These are phyloP conservation scores for Heliocidaris tuberculata DNA, from an alignment of 35 echinoderm and acorn worm genomes.

Conservation along the genomic window DNA sequence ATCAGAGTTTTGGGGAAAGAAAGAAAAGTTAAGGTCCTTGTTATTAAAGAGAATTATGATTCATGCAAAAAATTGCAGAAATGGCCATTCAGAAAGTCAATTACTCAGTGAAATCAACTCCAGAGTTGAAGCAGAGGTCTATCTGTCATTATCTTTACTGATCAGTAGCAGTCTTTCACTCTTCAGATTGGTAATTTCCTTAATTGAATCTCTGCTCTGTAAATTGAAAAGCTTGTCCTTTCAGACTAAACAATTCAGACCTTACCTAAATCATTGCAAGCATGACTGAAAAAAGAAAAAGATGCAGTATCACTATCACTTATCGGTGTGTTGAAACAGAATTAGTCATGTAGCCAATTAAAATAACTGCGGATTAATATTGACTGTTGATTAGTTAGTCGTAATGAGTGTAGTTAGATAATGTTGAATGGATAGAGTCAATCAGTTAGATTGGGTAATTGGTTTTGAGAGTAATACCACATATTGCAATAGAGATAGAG, in stretches of 20 bases:
- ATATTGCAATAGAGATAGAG: background rate
- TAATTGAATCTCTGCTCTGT: background rate
- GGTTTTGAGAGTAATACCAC: background rate
- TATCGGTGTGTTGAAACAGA: background rate
- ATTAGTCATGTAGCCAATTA: slow-evolving; percentile 18
- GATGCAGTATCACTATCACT: background rate
- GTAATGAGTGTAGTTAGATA: background rate
- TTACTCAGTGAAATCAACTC: too few relatives aligned
- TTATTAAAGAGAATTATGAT: too few relatives aligned
- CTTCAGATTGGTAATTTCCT: background rate
- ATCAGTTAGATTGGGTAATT: background rate
- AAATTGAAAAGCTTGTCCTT: background rate
- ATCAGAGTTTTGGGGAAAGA: too few relatives aligned
- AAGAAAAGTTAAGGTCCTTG: too few relatives aligned
- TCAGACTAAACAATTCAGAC: background rate
- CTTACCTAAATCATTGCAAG: background rate
- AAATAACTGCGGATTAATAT: background rate
- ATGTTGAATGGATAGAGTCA: background rate
- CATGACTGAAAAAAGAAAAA: background rate
- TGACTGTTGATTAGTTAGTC: background rate
- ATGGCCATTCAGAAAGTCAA: too few relatives aligned
- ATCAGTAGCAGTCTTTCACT: background rate
- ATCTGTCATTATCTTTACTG: background rate
- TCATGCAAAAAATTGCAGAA: too few relatives aligned
- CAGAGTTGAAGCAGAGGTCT: too few relatives aligned